A percentile compares a stretch with the other conserved stretches of the same genome.
These are phyloP conservation scores for Cenopis cana DNA, from an alignment of 2,888 invertebrate species.

Conservation along the genomic window DNA sequence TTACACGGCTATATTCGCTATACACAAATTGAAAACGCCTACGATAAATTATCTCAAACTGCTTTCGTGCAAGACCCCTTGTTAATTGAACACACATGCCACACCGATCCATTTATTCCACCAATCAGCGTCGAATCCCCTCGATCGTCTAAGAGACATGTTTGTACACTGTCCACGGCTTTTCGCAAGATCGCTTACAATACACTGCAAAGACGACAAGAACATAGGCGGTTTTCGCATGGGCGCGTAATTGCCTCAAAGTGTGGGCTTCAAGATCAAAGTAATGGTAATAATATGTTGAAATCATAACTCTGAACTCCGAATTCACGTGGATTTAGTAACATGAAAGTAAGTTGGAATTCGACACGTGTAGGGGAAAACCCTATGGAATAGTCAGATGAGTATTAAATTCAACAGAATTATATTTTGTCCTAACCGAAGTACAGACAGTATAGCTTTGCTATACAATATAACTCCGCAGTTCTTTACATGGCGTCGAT, in stretches of 20 bases:
- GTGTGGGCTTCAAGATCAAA: conserved; percentile 24
- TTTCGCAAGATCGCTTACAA: conserved; percentile 20
- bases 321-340: not conserved
- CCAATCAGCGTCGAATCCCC: conserved; percentile 16
- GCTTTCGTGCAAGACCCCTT: not conserved
- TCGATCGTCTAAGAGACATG: conserved; percentile 7
- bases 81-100: conserved; percentile 10
- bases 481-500: too few species aligned
- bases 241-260: conserved; percentile 12
- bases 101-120: conserved; percentile 20
- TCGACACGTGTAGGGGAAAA: not conserved
- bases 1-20: not conserved
- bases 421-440: too few species aligned
- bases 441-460: too few species aligned
- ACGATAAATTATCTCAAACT: not conserved
- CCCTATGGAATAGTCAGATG: not conserved
- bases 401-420: not conserved
- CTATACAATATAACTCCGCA: too few species aligned
- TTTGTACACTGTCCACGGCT: conserved; percentile 22
- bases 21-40: not conserved
- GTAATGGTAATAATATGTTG: conserved; percentile 9
- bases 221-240: not conserved
- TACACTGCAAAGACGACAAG: not conserved
- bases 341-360: conserved; percentile 1
- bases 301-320: conserved; percentile 10